Evolutionary conservation across 1,140 invertebrate genomes (phyloP), one percentile per base, ranked within the genome.

Genomic region (Mylabris phalerata): DNA sequence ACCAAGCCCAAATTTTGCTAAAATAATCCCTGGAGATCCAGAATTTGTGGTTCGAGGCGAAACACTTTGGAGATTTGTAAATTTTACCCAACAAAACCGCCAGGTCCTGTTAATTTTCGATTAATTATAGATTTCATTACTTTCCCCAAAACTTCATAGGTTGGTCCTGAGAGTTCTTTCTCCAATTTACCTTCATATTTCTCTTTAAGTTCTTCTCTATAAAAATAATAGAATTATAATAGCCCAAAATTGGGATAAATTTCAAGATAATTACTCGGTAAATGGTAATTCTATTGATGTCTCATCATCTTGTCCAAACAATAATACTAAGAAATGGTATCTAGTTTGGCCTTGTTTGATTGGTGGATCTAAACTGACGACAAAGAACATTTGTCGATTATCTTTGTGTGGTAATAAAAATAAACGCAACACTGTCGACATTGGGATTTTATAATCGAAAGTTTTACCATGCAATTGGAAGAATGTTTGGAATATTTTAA

Each of bases 401-500:
- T 99, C 97, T 74, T 96, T 98, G 72, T 99, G 96, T 0, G 96
- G 97, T 47, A 99, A 77, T 24, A 98, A 79, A 71, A 99, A 99
- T 5, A 99, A 74, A 24, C 98, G 83, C 6, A 97, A 78, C 9
- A 99, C 94, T 0, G 95, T 97, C 1, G 92, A 92, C 82, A 96
- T 92, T 0, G 96, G 94, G 66, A 99, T 98, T 78, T 99, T 99
- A 78, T 99, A 99, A 79, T 99, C 97, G 75, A 98, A 99, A 0
- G 98, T 98, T 84, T 99, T 99, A 77, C 98, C 98, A 73, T 99
- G 98, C 50, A 99, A 85, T 79, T 99, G 96, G 70, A 99, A 91
- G 75, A 98, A 99, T 2, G 92, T 87, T 55, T 92, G 89, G 72
- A 97, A 99, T 44, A 99, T 88, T 80, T 99, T 99, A 75, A 99